Percentiles rank a stretch among this genome's conserved stretches.
Evolutionary conservation across 2,888 invertebrate genomes (phyloP).

Genomic region (Keiferia lycopersicella): DNA sequence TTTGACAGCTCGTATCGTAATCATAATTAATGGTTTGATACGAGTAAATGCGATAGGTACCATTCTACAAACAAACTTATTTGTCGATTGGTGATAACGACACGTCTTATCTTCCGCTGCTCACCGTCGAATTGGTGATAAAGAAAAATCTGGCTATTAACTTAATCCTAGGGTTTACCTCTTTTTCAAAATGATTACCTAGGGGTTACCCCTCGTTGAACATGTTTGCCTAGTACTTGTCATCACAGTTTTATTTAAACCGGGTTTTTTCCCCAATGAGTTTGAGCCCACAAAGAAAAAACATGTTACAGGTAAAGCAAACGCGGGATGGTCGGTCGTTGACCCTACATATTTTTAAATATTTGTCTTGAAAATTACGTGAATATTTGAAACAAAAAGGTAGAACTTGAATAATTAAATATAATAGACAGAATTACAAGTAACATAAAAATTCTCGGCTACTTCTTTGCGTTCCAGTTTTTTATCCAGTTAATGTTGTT

Average conservation of each 20-base stretch:
- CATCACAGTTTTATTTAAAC: background rate
- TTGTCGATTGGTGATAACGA: conserved; percentile 20
- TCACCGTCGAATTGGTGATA: conserved; percentile 5
- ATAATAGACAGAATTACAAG: background rate
- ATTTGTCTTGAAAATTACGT: background rate
- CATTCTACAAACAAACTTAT: conserved; percentile 9
- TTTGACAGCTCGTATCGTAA: conserved; percentile 29
- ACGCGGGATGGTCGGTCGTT: background rate
- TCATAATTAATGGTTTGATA: conserved; percentile 27
- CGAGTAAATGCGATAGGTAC: background rate
- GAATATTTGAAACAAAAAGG: background rate
- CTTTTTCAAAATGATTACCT: conserved; percentile 1
- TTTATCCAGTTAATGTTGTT: conserved; percentile 18
- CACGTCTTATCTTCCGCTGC: conserved; percentile 6
- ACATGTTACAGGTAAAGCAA: background rate
- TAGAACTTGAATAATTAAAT: conserved; percentile 2
- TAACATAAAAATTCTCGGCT: conserved; percentile 17
- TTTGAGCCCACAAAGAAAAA: no score
- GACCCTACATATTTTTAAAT: background rate
- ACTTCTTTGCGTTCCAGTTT: conserved; percentile 16
- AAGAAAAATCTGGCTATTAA: conserved; percentile 10
- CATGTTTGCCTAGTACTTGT: background rate
- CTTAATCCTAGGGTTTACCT: conserved; percentile 6
- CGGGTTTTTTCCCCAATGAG: background rate
- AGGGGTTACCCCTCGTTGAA: background rate